Evolutionary conservation across 1,140 invertebrate species (phyloP), one percentile per base, ranked within the genome.

Genomic region (Chymomyza costata): DNA sequence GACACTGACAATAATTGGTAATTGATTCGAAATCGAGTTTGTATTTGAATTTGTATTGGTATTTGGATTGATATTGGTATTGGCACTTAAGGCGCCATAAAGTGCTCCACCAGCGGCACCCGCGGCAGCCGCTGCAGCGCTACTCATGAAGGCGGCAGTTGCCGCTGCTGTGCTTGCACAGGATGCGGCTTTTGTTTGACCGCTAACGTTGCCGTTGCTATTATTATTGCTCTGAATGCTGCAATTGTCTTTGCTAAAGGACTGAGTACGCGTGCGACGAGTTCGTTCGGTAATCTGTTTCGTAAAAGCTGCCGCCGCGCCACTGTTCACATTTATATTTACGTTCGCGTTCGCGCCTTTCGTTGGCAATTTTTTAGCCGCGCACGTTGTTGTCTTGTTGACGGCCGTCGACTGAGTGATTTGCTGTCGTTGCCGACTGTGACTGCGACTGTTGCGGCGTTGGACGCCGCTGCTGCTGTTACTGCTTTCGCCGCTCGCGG

Each of bases 261-360:
- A 78, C 80, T 66, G 64, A 34, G 64, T 76, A 35, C 71, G 73
- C 66, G 71, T 59, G 47, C 73, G 73, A 67, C 73, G 71, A 76
- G 63, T 78, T 61, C 56, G 45, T 51, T 76, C 65, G 48, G 53
- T 45, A 18, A n/a, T n/a, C n/a, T n/a, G n/a, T n/a, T n/a, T n/a
- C n/a, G n/a, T n/a, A n/a, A n/a, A n/a, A n/a, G n/a, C n/a, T n/a
- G n/a, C n/a, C 93, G 90, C 31, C n/a, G n/a, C n/a, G n/a, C n/a
- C n/a, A n/a, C n/a, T 38, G 11, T 95, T 95, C 87, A 45, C 94
- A 91, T 86, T 94, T 94, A 11, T 31, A n/a, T 35, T 38, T 41
- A 30, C 17, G 34, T 44, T 49, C 41, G 21, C 11, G 21, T 40
- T 60, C 1, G 14, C 41, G 35, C 8, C 31, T 69, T 16, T 48